phyloP scores from a whole-genome alignment of 2,113 vertebrate genomes.

The Fukomys damarensis region DNA sequence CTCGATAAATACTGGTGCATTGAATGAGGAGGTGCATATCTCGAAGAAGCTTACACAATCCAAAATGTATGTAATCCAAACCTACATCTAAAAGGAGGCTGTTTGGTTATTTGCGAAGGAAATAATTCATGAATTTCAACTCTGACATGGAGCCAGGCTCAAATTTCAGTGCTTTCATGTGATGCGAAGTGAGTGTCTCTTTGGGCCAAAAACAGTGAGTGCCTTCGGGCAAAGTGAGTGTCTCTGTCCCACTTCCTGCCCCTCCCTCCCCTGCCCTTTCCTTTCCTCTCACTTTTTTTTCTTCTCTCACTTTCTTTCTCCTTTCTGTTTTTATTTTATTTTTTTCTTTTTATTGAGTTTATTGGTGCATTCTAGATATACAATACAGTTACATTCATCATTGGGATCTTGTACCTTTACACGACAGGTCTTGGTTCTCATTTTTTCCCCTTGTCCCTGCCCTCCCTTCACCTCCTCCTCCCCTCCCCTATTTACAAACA shows the following conservation, averaged over 20 bases:
- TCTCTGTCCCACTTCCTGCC: fast-evolving
- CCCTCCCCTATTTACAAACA: no score
- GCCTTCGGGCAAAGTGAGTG: fast-evolving
- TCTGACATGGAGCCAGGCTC: neutral
- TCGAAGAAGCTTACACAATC: neutral
- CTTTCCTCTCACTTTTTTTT: neutral
- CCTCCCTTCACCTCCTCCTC: no score
- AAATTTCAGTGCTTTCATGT: neutral
- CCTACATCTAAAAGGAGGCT: neutral
- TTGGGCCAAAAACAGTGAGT: no score
- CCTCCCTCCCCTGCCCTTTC: neutral
- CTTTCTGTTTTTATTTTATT: no score
- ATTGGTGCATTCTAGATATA: no score
- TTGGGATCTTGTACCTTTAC: no score
- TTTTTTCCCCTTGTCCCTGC: no score
- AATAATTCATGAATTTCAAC: neutral
- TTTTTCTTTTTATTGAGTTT: no score
- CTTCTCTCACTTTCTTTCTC: neutral
- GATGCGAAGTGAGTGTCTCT: fast-evolving
- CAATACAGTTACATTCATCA: no score
- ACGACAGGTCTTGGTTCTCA: no score
- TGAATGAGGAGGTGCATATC: neutral
- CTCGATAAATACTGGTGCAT: fast-evolving
- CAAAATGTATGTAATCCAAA: neutral
- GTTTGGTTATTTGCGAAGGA: neutral